Evolutionary conservation across 2,888 invertebrate genomes (phyloP).

Genomic region (Drosophila meridionalis): DNA sequence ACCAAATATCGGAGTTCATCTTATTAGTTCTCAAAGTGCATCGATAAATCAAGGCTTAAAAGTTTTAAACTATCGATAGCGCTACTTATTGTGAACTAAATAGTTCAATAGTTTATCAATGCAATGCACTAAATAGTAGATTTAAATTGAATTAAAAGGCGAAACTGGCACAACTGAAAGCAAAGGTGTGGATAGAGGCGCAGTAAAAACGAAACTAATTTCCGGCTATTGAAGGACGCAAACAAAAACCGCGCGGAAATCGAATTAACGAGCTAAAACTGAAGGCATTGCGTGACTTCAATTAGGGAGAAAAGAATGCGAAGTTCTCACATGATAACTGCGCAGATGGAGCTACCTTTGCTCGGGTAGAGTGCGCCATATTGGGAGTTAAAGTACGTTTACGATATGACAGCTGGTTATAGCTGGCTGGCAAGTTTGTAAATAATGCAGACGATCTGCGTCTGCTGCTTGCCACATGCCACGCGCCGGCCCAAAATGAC

Average conservation of each 20-base stretch:
- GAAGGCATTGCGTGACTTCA: slow-evolving; percentile 63
- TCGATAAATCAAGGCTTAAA: not conserved
- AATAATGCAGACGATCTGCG: slow-evolving; percentile 44
- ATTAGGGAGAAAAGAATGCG: slow-evolving; percentile 47
- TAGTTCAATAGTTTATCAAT: not conserved
- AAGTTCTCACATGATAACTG: slow-evolving; percentile 1
- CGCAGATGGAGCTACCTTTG: not conserved
- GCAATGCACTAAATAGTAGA: not conserved
- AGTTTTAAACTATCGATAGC: not conserved
- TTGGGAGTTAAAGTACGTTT: slow-evolving; percentile 28
- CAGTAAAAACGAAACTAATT: slow-evolving; percentile 75
- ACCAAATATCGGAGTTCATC: not conserved
- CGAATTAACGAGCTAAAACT: slow-evolving; percentile 59
- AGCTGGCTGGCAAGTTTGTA: slow-evolving; percentile 41
- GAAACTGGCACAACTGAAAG: not conserved
- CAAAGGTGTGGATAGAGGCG: slow-evolving; percentile 40
- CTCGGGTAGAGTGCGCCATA: not conserved
- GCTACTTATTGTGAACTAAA: not conserved
- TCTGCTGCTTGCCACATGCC: slow-evolving; percentile 24
- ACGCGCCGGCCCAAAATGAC: slow-evolving; percentile 47
- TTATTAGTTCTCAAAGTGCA: not conserved
- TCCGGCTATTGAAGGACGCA: slow-evolving; percentile 67
- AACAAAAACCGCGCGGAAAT: slow-evolving; percentile 72
- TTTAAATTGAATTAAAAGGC: not conserved
- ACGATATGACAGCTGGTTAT: slow-evolving; percentile 27